phyloP scores from a whole-genome alignment of 2,113 vertebrate species.

The Chunga burmeisteri region DNA sequence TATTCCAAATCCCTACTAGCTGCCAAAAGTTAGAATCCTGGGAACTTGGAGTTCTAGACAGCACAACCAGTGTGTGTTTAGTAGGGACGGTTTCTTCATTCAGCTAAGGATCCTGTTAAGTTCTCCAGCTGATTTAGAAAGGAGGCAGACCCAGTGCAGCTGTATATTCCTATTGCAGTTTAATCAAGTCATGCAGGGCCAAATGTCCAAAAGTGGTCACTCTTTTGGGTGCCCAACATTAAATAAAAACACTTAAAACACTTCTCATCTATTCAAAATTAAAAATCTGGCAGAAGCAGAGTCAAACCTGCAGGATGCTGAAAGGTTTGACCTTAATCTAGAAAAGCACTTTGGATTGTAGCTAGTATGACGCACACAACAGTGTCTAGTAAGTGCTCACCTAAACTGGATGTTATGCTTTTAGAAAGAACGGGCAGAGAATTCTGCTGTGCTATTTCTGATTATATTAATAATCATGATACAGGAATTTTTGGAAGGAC shows the following conservation, averaged over 20 bases:
- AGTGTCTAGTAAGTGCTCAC: neutral
- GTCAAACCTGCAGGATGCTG: neutral
- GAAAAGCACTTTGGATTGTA: neutral
- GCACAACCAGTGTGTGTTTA: neutral
- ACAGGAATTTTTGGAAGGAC: too few species aligned
- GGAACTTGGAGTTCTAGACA: neutral
- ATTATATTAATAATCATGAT: neutral
- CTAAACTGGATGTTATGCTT: neutral
- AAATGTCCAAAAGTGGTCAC: neutral
- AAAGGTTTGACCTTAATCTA: neutral
- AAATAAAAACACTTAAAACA: neutral
- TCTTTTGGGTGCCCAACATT: neutral
- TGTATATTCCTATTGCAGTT: neutral
- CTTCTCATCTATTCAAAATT: neutral
- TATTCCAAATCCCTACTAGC: neutral
- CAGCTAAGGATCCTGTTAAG: neutral
- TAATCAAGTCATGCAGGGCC: neutral
- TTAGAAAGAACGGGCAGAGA: neutral
- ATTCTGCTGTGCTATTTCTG: neutral
- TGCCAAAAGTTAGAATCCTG: neutral
- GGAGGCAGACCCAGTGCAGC: neutral
- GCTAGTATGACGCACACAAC: accelerated
- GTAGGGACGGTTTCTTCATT: neutral
- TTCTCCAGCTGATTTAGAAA: neutral
- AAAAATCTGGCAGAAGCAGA: neutral